Percentiles rank a stretch among this genome's conserved stretches.
phyloP scores from a whole-genome alignment of 2,113 vertebrate species.

The Microtus richardsoni region DNA sequence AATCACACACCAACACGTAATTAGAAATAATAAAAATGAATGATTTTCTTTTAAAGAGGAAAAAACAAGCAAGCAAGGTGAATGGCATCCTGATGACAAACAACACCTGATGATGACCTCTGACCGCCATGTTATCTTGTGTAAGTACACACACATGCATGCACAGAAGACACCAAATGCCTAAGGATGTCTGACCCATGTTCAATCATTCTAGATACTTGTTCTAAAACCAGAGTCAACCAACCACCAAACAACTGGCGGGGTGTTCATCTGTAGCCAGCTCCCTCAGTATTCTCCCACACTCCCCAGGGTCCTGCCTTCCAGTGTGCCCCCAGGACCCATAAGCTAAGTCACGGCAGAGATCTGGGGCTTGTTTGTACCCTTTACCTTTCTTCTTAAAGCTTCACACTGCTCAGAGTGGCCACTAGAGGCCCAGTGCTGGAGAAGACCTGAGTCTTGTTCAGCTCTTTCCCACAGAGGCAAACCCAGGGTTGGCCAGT shows the following conservation, averaged over 20 bases:
- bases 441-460: not conserved
- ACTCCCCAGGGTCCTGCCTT: not conserved
- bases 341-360: fast-evolving
- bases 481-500: not conserved
- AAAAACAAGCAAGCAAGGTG: not conserved
- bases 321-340: not conserved
- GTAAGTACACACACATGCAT: not conserved
- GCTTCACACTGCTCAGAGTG: fast-evolving
- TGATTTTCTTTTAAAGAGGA: not conserved
- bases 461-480: not conserved
- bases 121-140: not conserved
- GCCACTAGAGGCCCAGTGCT: not conserved
- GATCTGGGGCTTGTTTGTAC: no score
- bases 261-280: not conserved
- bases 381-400: not conserved
- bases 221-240: not conserved
- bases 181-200: not conserved
- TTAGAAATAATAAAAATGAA: not conserved
- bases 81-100: not conserved
- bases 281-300: not conserved
- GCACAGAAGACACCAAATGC: not conserved
- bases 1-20: not conserved
- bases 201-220: not conserved
- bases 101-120: not conserved
- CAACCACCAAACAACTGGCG: not conserved